phyloP scores from a whole-genome alignment of 2,888 invertebrate species.

The Epirrhoe alternata region DNA sequence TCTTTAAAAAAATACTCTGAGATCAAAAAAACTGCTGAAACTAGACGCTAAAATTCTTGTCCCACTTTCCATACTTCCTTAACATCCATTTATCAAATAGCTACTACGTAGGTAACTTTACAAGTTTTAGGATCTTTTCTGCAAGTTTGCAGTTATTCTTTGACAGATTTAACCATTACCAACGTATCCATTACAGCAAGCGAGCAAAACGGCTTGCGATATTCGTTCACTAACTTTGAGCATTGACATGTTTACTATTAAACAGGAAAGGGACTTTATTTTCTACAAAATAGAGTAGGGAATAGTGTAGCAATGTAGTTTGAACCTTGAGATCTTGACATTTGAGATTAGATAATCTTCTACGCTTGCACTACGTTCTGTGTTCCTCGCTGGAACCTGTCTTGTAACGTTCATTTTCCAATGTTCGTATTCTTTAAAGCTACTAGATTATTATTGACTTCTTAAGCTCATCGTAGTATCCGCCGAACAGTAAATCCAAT shows the following conservation, averaged over 20 bases:
- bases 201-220: conserved; percentile 51
- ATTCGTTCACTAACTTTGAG: conserved; percentile 53
- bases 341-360: not conserved
- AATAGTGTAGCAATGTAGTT: not conserved
- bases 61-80: not conserved
- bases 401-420: no score
- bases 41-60: not conserved
- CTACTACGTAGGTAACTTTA: not conserved
- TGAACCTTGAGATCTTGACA: not conserved
- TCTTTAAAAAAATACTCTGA: not conserved
- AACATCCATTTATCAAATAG: not conserved
- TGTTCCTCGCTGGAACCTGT: not conserved
- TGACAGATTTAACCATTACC: conserved; percentile 20
- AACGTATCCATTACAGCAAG: conserved; percentile 48
- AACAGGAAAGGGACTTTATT: not conserved
- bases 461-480: no score
- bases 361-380: not conserved
- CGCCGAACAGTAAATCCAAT: no score
- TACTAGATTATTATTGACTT: no score
- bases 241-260: conserved; percentile 41
- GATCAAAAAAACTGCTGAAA: not conserved
- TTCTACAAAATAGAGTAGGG: not conserved
- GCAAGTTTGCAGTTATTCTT: conserved; percentile 7
- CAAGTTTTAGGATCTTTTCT: conserved; percentile 1
- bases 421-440: no score